phyloP scores from a whole-genome alignment of 53 echinoderm and acorn worm genomes.

The Zoroaster sp. region DNA sequence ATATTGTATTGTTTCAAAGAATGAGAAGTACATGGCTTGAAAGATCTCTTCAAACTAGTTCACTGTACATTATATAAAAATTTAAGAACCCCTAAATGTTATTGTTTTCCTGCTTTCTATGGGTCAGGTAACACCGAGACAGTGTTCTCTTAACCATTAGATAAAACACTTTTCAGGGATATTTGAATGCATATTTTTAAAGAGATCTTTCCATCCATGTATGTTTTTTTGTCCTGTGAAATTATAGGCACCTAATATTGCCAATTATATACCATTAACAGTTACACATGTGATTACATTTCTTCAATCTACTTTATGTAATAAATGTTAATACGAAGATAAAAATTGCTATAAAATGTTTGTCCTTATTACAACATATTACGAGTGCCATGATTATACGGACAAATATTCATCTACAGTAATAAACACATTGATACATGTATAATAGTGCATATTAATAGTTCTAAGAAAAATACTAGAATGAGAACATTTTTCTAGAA shows the following conservation, averaged over 20 bases:
- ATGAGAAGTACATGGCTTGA: neutral
- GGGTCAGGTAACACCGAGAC: no score
- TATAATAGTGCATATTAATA: conserved; percentile 20
- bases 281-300: neutral
- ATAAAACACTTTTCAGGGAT: no score
- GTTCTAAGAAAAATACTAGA: conserved; percentile 9
- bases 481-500: neutral
- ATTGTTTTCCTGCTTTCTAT: no score
- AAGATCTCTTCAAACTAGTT: neutral
- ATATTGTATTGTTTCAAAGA: neutral
- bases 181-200: no score
- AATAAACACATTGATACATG: neutral
- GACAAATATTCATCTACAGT: neutral
- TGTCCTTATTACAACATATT: neutral
- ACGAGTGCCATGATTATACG: neutral
- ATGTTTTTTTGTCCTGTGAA: no score
- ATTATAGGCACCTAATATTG: no score
- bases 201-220: no score
- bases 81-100: no score
- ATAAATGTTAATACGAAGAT: neutral
- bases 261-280: no score
- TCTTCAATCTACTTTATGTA: neutral
- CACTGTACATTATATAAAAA: no score
- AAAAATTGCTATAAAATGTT: conserved; percentile 34
- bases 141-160: no score